Evolutionary conservation across 2,888 invertebrate genomes (phyloP), one percentile per base, ranked within the genome.

Genomic region (Gymnosoma rotundatum): DNA sequence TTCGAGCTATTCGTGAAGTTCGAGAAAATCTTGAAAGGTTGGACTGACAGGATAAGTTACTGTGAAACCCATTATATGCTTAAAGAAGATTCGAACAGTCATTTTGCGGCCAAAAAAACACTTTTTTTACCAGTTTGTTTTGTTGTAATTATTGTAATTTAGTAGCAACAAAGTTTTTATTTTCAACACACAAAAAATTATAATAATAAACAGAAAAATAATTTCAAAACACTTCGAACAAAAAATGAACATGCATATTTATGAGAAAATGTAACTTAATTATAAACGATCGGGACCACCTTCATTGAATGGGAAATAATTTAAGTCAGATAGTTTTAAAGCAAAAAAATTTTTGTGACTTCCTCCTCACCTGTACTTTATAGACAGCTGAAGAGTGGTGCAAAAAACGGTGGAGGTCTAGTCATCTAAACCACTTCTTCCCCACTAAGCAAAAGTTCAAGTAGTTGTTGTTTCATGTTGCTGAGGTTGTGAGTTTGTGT

Each of bases 261-360:
- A 64, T 58, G 76, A 83, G 60, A 76, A 60, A 69, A 83, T 73
- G 63, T 84, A 78, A 84, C 84, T 84, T 80, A 84, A 84, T 84
- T 84, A 70, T 42, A 52, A 60, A 6, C 56, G 45, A 64, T 45
- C 25, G 18, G 20, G 69, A 70, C 84, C 84, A 78, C 84, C 81
- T 80, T 78, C 78, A 69, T 20, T n/a, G 56, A 66, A 52, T 81
- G 69, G 58, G 25, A 81, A 75, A 61, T 38, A 56, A 58, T 61
- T 50, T 12, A 58, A 72, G 14, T 48, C 54, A 50, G 21, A 20
- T 2, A 36, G 18, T 54, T 63, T 54, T 6, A 50, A 25, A n/a
- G 7, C 9, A 32, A 20, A 67, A 60, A 67, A 9, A 16, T 56
- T 14, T 16, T 16, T 4, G 32, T 32, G 16, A 48, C 18, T 14